Evolutionary conservation across 92 coral and sea anemone species (phyloP), one percentile per base, ranked within the genome.

Genomic region (Pocillopora meandrina): DNA sequence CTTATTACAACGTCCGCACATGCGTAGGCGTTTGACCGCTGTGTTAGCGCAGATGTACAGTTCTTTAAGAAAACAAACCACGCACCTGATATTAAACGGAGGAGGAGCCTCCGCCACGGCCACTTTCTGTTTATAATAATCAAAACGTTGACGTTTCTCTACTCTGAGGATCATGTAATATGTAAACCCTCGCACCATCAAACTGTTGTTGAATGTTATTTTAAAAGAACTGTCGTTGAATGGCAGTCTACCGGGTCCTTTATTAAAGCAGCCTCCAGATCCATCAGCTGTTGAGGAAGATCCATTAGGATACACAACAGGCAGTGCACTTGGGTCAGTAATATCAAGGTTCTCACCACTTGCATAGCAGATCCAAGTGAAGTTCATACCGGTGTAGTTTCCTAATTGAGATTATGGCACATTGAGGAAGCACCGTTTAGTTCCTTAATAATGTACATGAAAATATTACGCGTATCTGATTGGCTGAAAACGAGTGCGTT

Each of bases 351-450:
- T 17, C 23, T 82, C 85, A 31, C 78, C 42, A 26, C 47, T 31
- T 62, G 34, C 57, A 15, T 60, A 73, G 56, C 87, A 83, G n/a
- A 83, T 63, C 87, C 87, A 83, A 35, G 79, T 72, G n/a, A 83
- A 83, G 23, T 14, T 62, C 81, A 83, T 83, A 1, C 52, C 69
- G 5, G 26, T 55, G 47, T 72, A 83, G 80, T 83, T 74, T 21
- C 87, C 87, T 83, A 17, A 14, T 36, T 15, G 34, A 55, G 31
- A 81, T 13, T 4, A 20, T 23, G 12, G 21, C 23, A 26, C 52
- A 21, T 5, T 11, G 56, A 21, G 66, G 52, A 3, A 12, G 56
- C 19, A 67, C 10, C 11, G 34, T 5, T 8, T 2, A 8, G 23
- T 66, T 14, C 13, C 0, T 13, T 3, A 26, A 26, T 26, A 26